Conservation (phyloP, 2,797 vertebrate species). For the Sebastes hopkinsi region DNA sequence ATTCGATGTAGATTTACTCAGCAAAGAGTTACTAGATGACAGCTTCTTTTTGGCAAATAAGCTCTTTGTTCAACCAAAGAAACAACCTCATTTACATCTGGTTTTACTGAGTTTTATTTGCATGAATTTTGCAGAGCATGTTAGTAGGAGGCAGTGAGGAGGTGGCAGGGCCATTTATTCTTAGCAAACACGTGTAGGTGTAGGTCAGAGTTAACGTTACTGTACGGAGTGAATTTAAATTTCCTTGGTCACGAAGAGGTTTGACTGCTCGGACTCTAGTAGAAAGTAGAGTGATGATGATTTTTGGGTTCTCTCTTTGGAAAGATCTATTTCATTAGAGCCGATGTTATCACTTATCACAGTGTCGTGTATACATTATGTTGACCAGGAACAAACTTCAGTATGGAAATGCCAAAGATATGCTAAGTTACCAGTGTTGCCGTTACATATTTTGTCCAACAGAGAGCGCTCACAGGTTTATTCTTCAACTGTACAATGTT, state of each 20-base stretch:
- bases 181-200: background rate
- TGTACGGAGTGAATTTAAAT: background rate
- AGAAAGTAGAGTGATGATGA: background rate
- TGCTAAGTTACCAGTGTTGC: background rate
- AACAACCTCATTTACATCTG: background rate
- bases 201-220: background rate
- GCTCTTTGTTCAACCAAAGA: conserved; percentile 21
- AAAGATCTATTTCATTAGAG: background rate
- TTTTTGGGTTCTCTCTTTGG: background rate
- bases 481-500: background rate
- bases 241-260: background rate
- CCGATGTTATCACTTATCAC: too few relatives aligned
- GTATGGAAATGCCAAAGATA: background rate
- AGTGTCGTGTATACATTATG: background rate
- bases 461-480: background rate
- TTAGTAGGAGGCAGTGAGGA: background rate
- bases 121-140: background rate
- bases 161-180: background rate
- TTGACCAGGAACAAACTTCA: background rate
- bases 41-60: conserved; percentile 26
- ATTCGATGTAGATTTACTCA: background rate
- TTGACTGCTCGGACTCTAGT: background rate
- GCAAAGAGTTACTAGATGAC: background rate
- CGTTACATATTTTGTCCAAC: background rate
- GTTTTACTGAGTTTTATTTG: background rate